Evolutionary conservation across 1,140 invertebrate species (phyloP), one percentile per base, ranked within the genome.

Genomic region (Zelostemma sp.): DNA sequence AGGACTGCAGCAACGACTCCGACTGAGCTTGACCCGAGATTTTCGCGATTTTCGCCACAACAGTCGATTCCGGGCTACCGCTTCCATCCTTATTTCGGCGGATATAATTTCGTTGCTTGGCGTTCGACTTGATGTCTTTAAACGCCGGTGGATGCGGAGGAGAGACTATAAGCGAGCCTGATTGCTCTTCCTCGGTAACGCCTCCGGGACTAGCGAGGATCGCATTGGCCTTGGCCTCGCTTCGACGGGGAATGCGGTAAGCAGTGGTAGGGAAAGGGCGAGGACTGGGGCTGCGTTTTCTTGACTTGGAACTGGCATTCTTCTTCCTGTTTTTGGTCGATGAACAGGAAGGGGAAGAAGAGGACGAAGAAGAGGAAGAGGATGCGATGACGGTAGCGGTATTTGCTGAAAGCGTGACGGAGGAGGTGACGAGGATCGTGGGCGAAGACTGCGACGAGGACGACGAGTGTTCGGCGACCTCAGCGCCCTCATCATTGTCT

Each of bases 41-140:
- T 47, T 51, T 74, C 18, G 59, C 45, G 68, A 68, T 18, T n/a
- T 17, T 19, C 18, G 15, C 31, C 48, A 56, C 66, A 9, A 38
- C 66, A 45, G 71, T 53, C 16, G 68, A 61, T 40, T 84, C 79
- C 2, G 86, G 89, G 78, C 89, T 90, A 28, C 73, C 67, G 62
- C 78, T 82, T 40, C 67, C 78, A n/a, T 89, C 86, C 72, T 88
- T 87, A 74, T 91, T 90, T 40, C 90, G 82, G 48, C 90, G 79
- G 68, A 90, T 86, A 80, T 91, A 91, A 79, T 89, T 88, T 61
- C 89, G 83, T 66, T 88, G 87, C 78, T 88, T 90, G 56, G 87
- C 79, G 54, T 86, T 88, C 31, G 85, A 85, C 62, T 89, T 87
- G 9, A 90, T 84, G 67, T 89, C 89, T 81, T 90, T 90, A 78